Base-by-base conservation (phyloP, 1,140 invertebrate species). In the Microplitis demolitor region DNA sequence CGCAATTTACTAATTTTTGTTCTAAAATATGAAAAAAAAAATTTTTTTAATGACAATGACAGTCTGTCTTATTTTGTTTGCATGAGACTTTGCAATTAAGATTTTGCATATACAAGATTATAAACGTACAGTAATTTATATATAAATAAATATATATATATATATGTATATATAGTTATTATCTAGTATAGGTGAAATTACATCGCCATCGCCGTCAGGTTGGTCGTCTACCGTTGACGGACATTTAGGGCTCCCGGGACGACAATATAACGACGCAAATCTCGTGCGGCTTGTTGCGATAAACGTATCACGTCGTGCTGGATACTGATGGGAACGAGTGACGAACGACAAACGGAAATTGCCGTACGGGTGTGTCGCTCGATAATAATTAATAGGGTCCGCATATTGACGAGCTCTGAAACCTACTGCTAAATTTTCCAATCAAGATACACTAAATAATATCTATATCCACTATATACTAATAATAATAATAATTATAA, bases 231-330 rank as follows among this genome's bases (percentile, higher is more conserved):
- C 35, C 61, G 62, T 56, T 56, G 67, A 51, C 64, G 72, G 66
- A 39, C 74, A 66, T 75, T 75, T 75, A 75, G 74, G 66, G 66
- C 74, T 75, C 74, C 69, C 73, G 60, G 69, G 64, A 72, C 61
- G 53, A 70, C 74, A 75, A 75, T 75, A 72, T 67, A 67, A 75
- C 69, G 35, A 63, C 53, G 72, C 72, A 63, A 61, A 63, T 73
- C 72, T 73, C 72, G 35, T 60, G 54, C 73, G 60, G 67, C 64
- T 60, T 69, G 63, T 69, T 64, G 61, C 50, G 50, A 71, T 71
- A 66, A 58, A 51, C 66, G 62, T 72, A 72, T 75, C 64, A 66
- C 74, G 54, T 58, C 53, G 61, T 72, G 66, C 61, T 64, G 62
- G 37, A 60, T 33, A 37, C 62, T 54, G 35, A 72, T 72, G 70